These are phyloP conservation scores for Maconellicoccus hirsutus DNA, from an alignment of 1,140 invertebrate genomes.

Conservation along the genomic window DNA sequence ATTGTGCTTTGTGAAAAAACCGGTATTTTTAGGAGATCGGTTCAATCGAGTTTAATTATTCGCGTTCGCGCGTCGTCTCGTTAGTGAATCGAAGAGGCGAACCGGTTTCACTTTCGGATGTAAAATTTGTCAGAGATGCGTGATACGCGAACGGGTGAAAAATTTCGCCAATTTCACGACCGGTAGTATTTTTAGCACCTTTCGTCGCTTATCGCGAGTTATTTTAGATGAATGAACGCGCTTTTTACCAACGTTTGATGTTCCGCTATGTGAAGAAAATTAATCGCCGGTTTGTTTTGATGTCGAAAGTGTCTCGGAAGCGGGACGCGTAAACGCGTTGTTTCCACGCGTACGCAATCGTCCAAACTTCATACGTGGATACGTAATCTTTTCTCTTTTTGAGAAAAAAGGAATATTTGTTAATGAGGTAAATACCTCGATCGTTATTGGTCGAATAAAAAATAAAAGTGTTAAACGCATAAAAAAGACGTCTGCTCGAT, in stretches of 20 bases:
- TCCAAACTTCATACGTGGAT: too few species aligned
- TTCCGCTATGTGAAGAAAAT: neutral
- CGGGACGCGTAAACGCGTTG: too few species aligned
- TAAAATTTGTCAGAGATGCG: neutral
- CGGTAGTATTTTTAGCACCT: too few species aligned
- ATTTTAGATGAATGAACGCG: neutral
- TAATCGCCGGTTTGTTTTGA: neutral
- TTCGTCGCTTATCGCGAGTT: neutral
- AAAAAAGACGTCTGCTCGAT: too few species aligned
- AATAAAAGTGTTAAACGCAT: too few species aligned
- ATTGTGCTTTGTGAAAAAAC: slow-evolving; percentile 11
- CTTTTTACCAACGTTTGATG: neutral
- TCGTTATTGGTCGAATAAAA: too few species aligned
- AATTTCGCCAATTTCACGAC: too few species aligned
- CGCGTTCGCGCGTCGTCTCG: neutral
- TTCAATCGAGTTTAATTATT: slow-evolving; percentile 3
- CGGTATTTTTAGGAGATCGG: slow-evolving; percentile 13
- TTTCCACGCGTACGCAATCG: too few species aligned
- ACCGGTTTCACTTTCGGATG: slow-evolving; percentile 18
- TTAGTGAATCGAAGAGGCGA: neutral
- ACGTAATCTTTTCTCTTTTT: too few species aligned
- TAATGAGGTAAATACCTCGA: too few species aligned
- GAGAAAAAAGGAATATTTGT: too few species aligned
- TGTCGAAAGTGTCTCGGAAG: neutral
- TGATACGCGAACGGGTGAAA: too few species aligned